phyloP scores from a whole-genome alignment of 1,140 invertebrate species.

The Lepidurus packardi region DNA sequence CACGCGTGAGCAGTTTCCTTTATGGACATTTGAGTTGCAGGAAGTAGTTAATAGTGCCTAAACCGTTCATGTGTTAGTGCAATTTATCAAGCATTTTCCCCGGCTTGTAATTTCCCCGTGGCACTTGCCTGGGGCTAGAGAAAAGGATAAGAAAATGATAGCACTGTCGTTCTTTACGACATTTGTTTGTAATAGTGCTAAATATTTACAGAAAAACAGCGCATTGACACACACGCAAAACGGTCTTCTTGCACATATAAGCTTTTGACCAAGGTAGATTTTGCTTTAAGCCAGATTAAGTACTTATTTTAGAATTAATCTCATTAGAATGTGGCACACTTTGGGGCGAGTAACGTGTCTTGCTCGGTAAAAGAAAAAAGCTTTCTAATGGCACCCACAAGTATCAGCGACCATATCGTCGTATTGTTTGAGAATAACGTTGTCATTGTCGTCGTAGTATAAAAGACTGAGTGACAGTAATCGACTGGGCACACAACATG shows the following conservation, averaged over 20 bases:
- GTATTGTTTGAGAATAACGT: slow-evolving; percentile 53
- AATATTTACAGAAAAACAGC: slow-evolving; percentile 8
- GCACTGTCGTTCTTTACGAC: neutral
- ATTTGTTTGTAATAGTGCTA: neutral
- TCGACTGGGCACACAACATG: slow-evolving; percentile 51
- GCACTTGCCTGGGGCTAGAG: neutral
- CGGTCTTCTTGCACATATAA: neutral
- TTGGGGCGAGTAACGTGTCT: neutral
- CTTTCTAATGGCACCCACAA: slow-evolving; percentile 50
- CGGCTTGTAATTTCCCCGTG: neutral
- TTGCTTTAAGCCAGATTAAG: slow-evolving; percentile 12
- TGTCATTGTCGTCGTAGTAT: slow-evolving; percentile 51
- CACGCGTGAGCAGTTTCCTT: neutral
- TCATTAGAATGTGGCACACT: neutral
- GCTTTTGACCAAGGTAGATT: neutral
- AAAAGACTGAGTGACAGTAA: slow-evolving; percentile 48
- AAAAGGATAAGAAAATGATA: neutral
- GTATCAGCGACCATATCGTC: slow-evolving; percentile 52
- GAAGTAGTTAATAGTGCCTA: neutral
- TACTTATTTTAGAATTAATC: neutral
- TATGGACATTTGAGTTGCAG: neutral
- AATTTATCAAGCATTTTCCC: neutral
- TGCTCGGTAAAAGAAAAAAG: neutral
- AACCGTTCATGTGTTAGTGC: too few species aligned
- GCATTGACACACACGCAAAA: neutral